Evolutionary conservation across 2,113 vertebrate species (phyloP), one percentile per base, ranked within the genome.

Genomic region (Mellivora capensis): DNA sequence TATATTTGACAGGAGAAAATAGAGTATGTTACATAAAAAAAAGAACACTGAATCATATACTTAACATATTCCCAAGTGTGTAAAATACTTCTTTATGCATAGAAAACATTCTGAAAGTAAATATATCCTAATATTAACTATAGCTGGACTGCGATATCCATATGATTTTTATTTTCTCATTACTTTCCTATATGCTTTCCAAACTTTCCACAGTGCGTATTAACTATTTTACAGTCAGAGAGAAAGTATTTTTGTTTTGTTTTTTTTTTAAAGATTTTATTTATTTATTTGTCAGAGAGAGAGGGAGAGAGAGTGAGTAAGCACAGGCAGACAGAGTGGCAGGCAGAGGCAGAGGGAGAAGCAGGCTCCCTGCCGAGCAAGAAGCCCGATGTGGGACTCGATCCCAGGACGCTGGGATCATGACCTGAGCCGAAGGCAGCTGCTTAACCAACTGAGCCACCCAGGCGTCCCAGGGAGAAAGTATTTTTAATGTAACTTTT

Each of bases 71-170:
- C 31, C 20, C 79, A 93, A 85, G 1, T 93, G 12, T 88, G 5
- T 71, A 93, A 93, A 94, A 52, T 42, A 67, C 21, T 54, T 93
- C 52, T 91, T 87, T 77, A 59, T 82, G 89, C 54, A 82, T 0
- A 95, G 49, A 85, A 97, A 93, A 87, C 29, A 93, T 8, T 90
- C 21, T 97, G 59, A 87, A 93, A 97, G 21, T 37, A 89, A 96
- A 82, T 27, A 93, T 93, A 97, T 49, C 49, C 57, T 88, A 96
- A 91, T 59, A 84, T 9, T 87, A 96, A 93, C 21, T 57, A 15
- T 31, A 91, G n/a, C 67, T 57, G 44, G 18, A 74, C 3, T 96
- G 15, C 42, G 47, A 10, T 54, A 94, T 64, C 72, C 3, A 79
- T 34, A 17, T 82, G 13, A 88, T 49, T 87, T 90, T 90, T 86